phyloP scores from a whole-genome alignment of 2,888 invertebrate species.

The Ashinkailepas kermadecensis region DNA sequence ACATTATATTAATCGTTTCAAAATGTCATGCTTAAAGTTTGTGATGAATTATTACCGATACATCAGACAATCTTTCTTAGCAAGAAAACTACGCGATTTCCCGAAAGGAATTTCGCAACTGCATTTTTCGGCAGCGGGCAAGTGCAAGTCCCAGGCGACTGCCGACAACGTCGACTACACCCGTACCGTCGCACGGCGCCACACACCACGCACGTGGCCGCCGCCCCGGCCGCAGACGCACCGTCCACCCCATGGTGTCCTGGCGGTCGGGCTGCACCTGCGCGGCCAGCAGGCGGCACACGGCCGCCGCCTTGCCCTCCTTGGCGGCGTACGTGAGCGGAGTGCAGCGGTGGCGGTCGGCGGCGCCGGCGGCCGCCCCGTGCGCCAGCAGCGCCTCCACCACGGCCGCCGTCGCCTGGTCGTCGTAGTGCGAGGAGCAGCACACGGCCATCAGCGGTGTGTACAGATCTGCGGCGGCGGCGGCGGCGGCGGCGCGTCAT shows the following conservation, averaged over 20 bases:
- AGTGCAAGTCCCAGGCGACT: no score
- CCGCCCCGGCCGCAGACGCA: slow-evolving; percentile 36
- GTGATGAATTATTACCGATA: no score
- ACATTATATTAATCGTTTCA: no score
- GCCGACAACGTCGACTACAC: no score
- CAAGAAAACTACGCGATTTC: no score
- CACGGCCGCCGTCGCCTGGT: slow-evolving; percentile 33
- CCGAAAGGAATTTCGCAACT: no score
- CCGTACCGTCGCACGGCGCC: no score
- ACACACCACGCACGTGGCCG: no score
- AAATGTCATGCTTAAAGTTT: no score
- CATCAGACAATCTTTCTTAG: no score
- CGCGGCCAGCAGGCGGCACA: slow-evolving; percentile 39
- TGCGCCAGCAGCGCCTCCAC: slow-evolving; percentile 37
- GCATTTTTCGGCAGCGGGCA: no score
- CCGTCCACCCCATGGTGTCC: slow-evolving; percentile 43
- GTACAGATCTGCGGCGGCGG: slow-evolving; percentile 39
- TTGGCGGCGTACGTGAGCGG: slow-evolving; percentile 45
- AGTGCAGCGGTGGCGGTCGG: slow-evolving; percentile 42
- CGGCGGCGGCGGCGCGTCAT: background rate
- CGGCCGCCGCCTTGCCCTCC: slow-evolving; percentile 41
- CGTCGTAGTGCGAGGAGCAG: slow-evolving; percentile 39
- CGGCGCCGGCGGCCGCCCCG: slow-evolving; percentile 37
- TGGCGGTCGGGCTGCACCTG: slow-evolving; percentile 42
- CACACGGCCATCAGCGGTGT: slow-evolving; percentile 46